Percentiles rank a stretch among this genome's conserved stretches.
These are phyloP conservation scores for Epinephelus moara DNA, from an alignment of 2,113 vertebrate species.

Conservation along the genomic window DNA sequence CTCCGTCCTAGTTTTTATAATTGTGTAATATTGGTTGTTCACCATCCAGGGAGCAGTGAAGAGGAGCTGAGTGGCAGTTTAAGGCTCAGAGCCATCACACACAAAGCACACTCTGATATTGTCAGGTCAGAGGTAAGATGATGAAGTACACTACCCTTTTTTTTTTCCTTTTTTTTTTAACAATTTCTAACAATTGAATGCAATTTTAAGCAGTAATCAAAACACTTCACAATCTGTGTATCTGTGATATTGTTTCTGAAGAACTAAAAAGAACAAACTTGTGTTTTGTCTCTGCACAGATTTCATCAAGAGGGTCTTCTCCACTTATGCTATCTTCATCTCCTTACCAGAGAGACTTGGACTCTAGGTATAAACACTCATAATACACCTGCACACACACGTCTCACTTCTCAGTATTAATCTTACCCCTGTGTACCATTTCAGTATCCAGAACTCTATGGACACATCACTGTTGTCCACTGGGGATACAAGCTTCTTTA, in stretches of 20 bases:
- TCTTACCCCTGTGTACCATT: not conserved
- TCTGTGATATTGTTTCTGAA: not conserved
- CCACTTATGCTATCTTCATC: slow-evolving; percentile 80
- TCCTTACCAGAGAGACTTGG: slow-evolving; percentile 86
- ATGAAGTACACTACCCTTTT: too few relatives aligned
- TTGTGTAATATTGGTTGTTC: not conserved
- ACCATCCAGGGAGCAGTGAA: slow-evolving; percentile 85
- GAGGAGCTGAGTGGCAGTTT: slow-evolving; percentile 89
- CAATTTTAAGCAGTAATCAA: too few relatives aligned
- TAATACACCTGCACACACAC: not conserved
- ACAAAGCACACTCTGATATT: slow-evolving; percentile 86
- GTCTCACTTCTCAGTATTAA: not conserved
- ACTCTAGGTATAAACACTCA: slow-evolving; percentile 85
- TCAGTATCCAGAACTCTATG: slow-evolving; percentile 70
- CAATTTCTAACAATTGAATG: not conserved
- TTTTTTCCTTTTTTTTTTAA: too few relatives aligned
- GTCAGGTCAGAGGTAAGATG: slow-evolving; percentile 87
- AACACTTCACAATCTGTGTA: not conserved
- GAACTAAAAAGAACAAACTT: not conserved
- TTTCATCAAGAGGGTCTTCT: slow-evolving; percentile 85
- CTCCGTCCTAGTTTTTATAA: not conserved
- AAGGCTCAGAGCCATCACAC: slow-evolving; percentile 83
- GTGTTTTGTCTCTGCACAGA: slow-evolving; percentile 72
- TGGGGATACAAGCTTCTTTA: slow-evolving; percentile 66
- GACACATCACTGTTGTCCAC: slow-evolving; percentile 69